phyloP scores from a whole-genome alignment of 2,797 vertebrate species.

The Bucorvus abyssinicus region DNA sequence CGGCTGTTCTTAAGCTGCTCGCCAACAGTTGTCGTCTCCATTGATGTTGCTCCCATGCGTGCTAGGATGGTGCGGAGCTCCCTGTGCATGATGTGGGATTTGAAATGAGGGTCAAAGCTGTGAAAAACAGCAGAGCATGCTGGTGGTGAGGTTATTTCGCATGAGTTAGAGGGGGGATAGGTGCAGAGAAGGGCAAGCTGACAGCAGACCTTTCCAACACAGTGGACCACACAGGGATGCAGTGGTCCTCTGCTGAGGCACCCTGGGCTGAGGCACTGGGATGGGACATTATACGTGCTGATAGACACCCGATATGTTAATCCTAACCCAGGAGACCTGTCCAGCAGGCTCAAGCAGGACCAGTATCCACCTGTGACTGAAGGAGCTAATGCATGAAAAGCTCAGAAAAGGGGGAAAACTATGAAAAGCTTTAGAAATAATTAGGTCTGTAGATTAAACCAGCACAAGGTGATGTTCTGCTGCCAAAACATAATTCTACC shows the following conservation, averaged over 20 bases:
- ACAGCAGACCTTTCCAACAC: neutral
- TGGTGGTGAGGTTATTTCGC: neutral
- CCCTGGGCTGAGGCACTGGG: fast-evolving
- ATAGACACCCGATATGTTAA: neutral
- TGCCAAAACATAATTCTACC: neutral
- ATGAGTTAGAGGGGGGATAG: neutral
- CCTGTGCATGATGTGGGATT: neutral
- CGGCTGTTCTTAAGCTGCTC: neutral
- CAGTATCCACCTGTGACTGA: neutral
- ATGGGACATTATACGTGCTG: fast-evolving
- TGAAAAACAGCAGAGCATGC: neutral
- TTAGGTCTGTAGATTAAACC: neutral
- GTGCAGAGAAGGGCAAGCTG: neutral
- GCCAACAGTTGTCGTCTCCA: neutral
- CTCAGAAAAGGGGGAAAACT: neutral
- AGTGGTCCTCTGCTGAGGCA: neutral
- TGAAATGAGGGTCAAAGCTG: neutral
- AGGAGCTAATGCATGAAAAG: neutral
- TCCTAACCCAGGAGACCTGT: neutral
- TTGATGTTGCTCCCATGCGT: neutral
- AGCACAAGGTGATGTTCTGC: neutral
- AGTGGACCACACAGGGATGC: neutral
- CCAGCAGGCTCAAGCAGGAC: neutral
- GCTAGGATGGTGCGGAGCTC: neutral
- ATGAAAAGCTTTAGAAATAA: neutral